A percentile compares a stretch with the other conserved stretches of the same genome.
These are phyloP conservation scores for Spondyliosoma cantharus DNA, from an alignment of 2,797 vertebrate species.

Conservation along the genomic window DNA sequence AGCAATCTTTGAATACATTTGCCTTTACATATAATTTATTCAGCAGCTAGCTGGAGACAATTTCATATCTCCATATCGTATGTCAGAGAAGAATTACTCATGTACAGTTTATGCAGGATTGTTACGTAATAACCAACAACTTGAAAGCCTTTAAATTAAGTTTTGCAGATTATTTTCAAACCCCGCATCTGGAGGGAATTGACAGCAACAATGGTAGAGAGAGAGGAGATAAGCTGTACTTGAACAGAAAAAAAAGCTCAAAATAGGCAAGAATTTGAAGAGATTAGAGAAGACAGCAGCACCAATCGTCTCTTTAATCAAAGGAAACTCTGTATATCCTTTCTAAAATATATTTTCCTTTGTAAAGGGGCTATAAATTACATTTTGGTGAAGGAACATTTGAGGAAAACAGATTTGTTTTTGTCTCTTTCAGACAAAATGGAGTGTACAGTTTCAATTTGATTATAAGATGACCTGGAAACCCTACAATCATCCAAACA, in stretches of 20 bases:
- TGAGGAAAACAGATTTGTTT: background rate
- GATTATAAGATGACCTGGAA: conserved; percentile 3
- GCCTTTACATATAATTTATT: conserved; percentile 51
- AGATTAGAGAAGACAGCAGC: background rate
- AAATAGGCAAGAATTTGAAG: background rate
- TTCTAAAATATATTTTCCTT: background rate
- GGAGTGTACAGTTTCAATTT: background rate
- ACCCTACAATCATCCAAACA: background rate
- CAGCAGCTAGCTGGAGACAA: conserved; percentile 34
- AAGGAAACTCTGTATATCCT: background rate
- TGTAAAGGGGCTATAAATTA: background rate
- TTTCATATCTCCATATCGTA: conserved; percentile 39
- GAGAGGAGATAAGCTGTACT: conserved; percentile 9
- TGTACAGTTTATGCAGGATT: conserved; percentile 30
- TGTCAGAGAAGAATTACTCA: conserved; percentile 46
- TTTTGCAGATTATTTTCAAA: conserved; percentile 49
- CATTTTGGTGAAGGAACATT: background rate
- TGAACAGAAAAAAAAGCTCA: background rate
- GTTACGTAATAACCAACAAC: conserved; percentile 35
- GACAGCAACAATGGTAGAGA: conserved; percentile 13
- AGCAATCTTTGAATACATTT: conserved; percentile 56
- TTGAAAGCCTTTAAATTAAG: conserved; percentile 9
- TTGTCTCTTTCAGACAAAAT: background rate
- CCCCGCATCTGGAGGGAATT: conserved; percentile 27
- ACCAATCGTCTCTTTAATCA: conserved; percentile 10